Conservation (phyloP, 1,140 invertebrate species). For the Amphibalanus amphitrite region DNA sequence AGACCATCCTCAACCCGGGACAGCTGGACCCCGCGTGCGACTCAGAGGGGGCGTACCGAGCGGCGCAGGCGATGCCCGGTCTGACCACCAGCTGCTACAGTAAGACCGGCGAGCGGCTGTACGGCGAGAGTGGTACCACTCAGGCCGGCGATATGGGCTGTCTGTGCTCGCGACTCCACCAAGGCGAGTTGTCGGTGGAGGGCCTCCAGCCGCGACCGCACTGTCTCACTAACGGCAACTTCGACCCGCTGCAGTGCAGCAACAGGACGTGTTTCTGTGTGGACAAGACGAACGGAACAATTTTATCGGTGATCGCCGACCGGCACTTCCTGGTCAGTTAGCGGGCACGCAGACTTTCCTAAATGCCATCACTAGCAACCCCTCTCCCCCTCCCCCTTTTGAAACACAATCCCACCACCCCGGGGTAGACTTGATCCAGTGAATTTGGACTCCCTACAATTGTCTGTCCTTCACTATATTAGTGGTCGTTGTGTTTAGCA, state of each 20-base stretch:
- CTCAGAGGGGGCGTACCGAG: slow-evolving; percentile 9
- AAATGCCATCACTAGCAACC: slow-evolving; percentile 4
- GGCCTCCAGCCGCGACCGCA: slow-evolving; percentile 9
- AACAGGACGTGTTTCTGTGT: slow-evolving; percentile 17
- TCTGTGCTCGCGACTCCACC: slow-evolving; percentile 6
- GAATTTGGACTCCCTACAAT: too few species aligned
- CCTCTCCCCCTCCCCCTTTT: too few species aligned
- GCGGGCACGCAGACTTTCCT: slow-evolving; percentile 5
- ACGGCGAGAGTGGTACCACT: slow-evolving; percentile 11
- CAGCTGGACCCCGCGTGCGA: slow-evolving; percentile 11
- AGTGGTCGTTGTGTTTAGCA: too few species aligned
- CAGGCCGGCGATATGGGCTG: slow-evolving; percentile 14
- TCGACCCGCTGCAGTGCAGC: slow-evolving; percentile 17
- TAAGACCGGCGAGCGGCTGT: slow-evolving; percentile 12
- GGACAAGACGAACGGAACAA: slow-evolving; percentile 10
- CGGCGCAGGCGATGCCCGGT: slow-evolving; percentile 12
- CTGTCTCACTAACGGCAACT: slow-evolving; percentile 18
- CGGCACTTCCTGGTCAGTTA: not conserved
- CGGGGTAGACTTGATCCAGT: too few species aligned
- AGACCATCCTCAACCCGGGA: slow-evolving; percentile 3
- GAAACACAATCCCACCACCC: too few species aligned
- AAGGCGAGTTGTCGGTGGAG: not conserved
- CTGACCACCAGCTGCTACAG: slow-evolving; percentile 13
- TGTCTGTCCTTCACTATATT: too few species aligned
- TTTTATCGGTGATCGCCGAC: slow-evolving; percentile 6